Percentiles rank a stretch among this genome's conserved stretches.
These are phyloP conservation scores for Stenolophus ochropezus DNA, from an alignment of 2,888 invertebrate genomes.

Conservation along the genomic window DNA sequence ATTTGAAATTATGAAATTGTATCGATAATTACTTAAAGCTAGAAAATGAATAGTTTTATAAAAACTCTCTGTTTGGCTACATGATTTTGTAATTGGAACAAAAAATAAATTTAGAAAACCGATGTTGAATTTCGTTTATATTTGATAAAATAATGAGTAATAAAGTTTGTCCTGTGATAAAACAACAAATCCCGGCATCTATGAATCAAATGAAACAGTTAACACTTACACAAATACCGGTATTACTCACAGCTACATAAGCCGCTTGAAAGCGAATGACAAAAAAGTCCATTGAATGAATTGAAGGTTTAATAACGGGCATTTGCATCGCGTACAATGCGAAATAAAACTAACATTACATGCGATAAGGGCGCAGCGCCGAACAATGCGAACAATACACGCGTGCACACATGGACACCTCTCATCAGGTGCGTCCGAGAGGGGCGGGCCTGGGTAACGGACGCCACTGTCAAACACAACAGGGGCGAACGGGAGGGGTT, in stretches of 20 bases:
- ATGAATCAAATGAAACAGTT: slow-evolving; percentile 41
- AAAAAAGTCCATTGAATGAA: slow-evolving; percentile 45
- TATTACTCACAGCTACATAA: slow-evolving; percentile 44
- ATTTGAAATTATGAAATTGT: too few species aligned
- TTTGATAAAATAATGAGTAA: too few species aligned
- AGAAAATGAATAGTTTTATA: too few species aligned
- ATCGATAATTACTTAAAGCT: too few species aligned
- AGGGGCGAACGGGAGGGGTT: too few species aligned
- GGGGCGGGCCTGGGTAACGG: background rate
- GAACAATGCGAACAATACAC: slow-evolving; percentile 50
- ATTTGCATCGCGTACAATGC: slow-evolving; percentile 55
- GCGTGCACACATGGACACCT: slow-evolving; percentile 59
- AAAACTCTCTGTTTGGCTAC: too few species aligned
- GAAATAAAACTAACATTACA: slow-evolving; percentile 59
- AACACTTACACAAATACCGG: slow-evolving; percentile 29
- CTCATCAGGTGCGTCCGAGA: slow-evolving; percentile 41
- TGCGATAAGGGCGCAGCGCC: slow-evolving; percentile 47
- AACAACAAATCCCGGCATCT: background rate
- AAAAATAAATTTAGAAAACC: too few species aligned
- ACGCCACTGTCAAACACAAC: too few species aligned
- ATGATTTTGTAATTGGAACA: too few species aligned
- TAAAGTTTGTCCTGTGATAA: too few species aligned
- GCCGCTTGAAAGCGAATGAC: slow-evolving; percentile 40
- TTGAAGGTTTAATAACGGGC: slow-evolving; percentile 55
- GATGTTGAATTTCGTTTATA: too few species aligned